A percentile compares a stretch with the other conserved stretches of the same genome.
phyloP scores from a whole-genome alignment of 2,113 vertebrate genomes.

The Indicator maculatus region DNA sequence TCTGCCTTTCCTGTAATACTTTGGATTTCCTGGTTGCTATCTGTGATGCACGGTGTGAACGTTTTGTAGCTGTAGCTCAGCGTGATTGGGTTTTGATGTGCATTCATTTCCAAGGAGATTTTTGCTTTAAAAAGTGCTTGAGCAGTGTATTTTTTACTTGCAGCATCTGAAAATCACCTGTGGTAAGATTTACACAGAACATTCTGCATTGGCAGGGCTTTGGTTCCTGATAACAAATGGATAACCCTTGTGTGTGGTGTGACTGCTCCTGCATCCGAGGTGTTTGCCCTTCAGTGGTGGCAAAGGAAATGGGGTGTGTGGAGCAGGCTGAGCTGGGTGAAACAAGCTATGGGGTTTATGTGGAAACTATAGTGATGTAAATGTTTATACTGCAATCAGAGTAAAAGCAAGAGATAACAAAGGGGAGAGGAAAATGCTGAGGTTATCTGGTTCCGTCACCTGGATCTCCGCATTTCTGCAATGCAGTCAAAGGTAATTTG shows the following conservation, averaged over 20 bases:
- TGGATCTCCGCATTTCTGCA: conserved; percentile 62
- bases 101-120: neutral
- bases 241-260: neutral
- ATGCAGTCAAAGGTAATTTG: conserved; percentile 61
- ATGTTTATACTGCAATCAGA: conserved; percentile 30
- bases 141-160: neutral
- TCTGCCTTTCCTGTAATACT: conserved; percentile 26
- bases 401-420: neutral
- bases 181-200: neutral
- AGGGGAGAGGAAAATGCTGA: neutral
- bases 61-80: neutral
- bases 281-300: neutral
- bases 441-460: conserved; percentile 23
- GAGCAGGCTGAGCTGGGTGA: neutral
- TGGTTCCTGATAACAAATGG: conserved; percentile 32
- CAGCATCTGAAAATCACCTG: neutral
- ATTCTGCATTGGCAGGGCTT: neutral
- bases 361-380: neutral
- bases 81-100: neutral
- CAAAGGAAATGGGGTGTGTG: conserved; percentile 2
- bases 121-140: conserved; percentile 28
- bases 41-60: conserved; percentile 69
- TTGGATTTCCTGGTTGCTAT: conserved; percentile 12
- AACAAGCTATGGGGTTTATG: neutral
- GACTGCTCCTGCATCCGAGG: neutral